These are phyloP conservation scores for Panthera leo DNA, from an alignment of 2,113 vertebrate species.

Conservation along the genomic window DNA sequence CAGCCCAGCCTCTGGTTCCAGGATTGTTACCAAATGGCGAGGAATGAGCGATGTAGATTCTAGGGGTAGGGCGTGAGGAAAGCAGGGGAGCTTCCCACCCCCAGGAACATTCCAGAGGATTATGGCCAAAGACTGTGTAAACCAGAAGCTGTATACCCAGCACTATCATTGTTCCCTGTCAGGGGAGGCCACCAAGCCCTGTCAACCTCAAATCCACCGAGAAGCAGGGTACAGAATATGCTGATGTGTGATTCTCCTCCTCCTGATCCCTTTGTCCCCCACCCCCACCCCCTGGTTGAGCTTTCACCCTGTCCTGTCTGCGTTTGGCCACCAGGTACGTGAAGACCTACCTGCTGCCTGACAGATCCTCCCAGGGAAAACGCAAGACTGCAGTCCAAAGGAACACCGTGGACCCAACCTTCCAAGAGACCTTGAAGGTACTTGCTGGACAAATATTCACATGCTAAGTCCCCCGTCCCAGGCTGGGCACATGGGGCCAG, in stretches of 20 bases:
- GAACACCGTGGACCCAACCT: conserved; percentile 90
- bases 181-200: background rate
- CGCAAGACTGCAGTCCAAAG: conserved; percentile 91
- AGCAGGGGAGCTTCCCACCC: background rate
- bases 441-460: background rate
- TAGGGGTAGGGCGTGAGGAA: background rate
- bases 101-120: background rate
- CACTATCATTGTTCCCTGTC: rapidly evolving
- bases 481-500: background rate
- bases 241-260: rapidly evolving
- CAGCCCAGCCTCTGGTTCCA: background rate
- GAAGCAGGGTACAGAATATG: background rate
- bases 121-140: no score
- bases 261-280: background rate
- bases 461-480: rapidly evolving
- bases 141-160: background rate
- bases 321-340: conserved; percentile 87
- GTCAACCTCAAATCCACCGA: background rate
- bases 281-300: background rate
- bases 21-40: background rate
- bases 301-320: background rate
- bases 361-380: conserved; percentile 87
- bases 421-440: conserved; percentile 93
- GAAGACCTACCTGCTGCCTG: conserved; percentile 91
- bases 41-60: rapidly evolving